These are phyloP conservation scores for Uropetala carovei DNA, from an alignment of 2,888 invertebrate species.

Conservation along the genomic window DNA sequence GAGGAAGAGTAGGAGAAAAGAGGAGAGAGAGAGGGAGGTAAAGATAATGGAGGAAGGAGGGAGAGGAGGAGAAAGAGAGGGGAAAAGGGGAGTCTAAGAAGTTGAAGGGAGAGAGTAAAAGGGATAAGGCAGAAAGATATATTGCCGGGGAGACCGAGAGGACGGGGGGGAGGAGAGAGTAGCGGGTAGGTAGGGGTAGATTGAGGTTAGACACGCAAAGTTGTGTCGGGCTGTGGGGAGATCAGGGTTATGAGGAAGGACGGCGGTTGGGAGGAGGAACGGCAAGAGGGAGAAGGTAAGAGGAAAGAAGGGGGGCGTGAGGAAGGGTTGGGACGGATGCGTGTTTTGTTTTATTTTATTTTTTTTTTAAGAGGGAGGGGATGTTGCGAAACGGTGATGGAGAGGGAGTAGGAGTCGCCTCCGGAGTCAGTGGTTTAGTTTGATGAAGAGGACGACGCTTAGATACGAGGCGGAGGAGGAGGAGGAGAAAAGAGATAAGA, in stretches of 20 bases:
- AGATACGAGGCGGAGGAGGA: too few species aligned
- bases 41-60: neutral
- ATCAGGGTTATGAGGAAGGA: neutral
- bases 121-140: conserved; percentile 22
- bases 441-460: too few species aligned
- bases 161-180: neutral
- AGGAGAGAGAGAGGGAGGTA: neutral
- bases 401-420: too few species aligned
- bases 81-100: neutral
- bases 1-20: neutral
- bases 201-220: conserved; percentile 32
- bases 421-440: too few species aligned
- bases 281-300: neutral
- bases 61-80: neutral
- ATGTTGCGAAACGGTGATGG: too few species aligned
- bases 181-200: neutral
- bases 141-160: neutral
- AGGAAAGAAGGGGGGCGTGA: neutral
- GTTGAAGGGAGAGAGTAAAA: neutral
- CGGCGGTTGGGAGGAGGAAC: neutral
- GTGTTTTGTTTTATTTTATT: too few species aligned
- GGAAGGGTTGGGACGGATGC: neutral
- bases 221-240: neutral
- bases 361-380: too few species aligned
- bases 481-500: too few species aligned